These are phyloP conservation scores for Rotaria sp. DNA, from an alignment of 2,888 invertebrate species.

Conservation along the genomic window DNA sequence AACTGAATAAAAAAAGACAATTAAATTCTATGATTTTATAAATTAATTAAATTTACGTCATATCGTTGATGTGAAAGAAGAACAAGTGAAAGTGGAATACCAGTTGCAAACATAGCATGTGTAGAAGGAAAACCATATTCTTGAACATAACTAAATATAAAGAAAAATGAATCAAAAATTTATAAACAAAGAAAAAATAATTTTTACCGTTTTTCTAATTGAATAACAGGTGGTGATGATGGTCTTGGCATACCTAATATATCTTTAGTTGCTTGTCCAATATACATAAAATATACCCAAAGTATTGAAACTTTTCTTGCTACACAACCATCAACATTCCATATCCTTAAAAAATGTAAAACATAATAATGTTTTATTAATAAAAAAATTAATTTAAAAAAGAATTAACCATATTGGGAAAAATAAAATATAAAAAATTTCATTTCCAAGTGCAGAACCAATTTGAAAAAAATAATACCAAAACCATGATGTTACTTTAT, in stretches of 20 bases:
- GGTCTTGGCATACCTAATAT: slow-evolving; percentile 35
- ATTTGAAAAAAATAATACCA: slow-evolving; percentile 77
- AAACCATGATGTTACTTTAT: slow-evolving; percentile 56
- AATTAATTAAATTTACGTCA: slow-evolving; percentile 11
- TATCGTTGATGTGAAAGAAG: slow-evolving; percentile 35
- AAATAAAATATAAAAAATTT: slow-evolving; percentile 79
- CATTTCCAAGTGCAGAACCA: slow-evolving; percentile 73
- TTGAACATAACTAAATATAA: neutral
- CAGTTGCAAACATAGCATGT: slow-evolving; percentile 40
- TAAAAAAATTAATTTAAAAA: neutral
- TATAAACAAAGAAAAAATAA: neutral
- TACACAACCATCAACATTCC: slow-evolving; percentile 82
- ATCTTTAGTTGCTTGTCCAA: slow-evolving; percentile 41
- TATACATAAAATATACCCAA: slow-evolving; percentile 40
- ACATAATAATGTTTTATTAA: neutral
- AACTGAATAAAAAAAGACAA: neutral
- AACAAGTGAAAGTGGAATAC: slow-evolving; percentile 36
- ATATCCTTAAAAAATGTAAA: slow-evolving; percentile 56
- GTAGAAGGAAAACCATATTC: slow-evolving; percentile 41
- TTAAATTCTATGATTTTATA: neutral
- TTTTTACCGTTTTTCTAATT: slow-evolving; percentile 61
- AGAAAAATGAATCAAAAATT: neutral
- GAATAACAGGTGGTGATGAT: slow-evolving; percentile 33
- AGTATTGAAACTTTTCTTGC: slow-evolving; percentile 65
- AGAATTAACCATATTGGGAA: slow-evolving; percentile 70